Evolutionary conservation across 2,888 invertebrate species (phyloP), one percentile per base, ranked within the genome.

Genomic region (Melinopterus prodromus): DNA sequence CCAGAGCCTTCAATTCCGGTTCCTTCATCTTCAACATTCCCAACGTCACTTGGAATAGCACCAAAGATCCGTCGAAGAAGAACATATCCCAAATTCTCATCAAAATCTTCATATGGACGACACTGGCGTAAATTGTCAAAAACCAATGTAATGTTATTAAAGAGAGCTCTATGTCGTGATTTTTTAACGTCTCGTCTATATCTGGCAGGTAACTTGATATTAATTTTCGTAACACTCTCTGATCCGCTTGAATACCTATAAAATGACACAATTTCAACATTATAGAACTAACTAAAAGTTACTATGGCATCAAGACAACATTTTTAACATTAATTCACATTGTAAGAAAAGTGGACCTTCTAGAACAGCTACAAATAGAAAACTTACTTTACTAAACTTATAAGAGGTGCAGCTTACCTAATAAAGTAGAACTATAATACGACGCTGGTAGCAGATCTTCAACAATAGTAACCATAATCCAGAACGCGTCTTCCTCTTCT

Each of bases 391-490:
- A 16, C 7, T 14, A 71, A 16, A 71, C 7, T 71, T 70, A 6
- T 70, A 16, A 16, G 14, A 71, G n/a, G 26, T 1, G 7, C 2
- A 9, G 6, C 71, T 1, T 35, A 92, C 93, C 95, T 83, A 99
- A 93, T 80, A 99, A 91, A 69, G 98, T 98, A 81, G 97, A 96
- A 80, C 98, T 98, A 89, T 98, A 99, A 90, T 99, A 99, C 1
- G 98, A 98, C 78, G 99, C 97, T 69, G 99, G 99, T 82, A 99
- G 90, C 14, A 99, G 91, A 90, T 99, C 99, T 92, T 99, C 99
- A n/a, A 99, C 97, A 85, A 99, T 97, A 5, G 98, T 96, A 84
- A 98, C 96, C 97, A 99, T 97, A 90, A 99, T 95, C 99, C 99
- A 99, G 91, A 99, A 99, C 70, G 97, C 95, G 90, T 98, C 98